Evolutionary conservation across 2,113 vertebrate genomes (phyloP), one percentile per base, ranked within the genome.

Genomic region (Saguinus midas): DNA sequence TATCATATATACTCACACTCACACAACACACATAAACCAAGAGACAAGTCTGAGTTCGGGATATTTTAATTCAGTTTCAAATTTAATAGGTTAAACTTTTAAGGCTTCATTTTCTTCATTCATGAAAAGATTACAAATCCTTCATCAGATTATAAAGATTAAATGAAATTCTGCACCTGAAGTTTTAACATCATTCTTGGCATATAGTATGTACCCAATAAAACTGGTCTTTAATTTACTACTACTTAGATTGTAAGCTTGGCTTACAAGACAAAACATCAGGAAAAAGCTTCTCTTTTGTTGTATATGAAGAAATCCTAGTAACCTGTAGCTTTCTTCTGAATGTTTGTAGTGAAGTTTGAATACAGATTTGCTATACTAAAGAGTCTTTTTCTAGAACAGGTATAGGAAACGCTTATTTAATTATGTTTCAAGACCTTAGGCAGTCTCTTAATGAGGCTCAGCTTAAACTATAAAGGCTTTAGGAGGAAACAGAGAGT

Each of bases 191-290:
- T 79, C 16, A 52, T 57, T 91, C 93, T 64, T 85, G 43, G 40
- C 37, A 72, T 13, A 48, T 66, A 50, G n/a, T 66, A 52, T 73
- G 0, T 84, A 70, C 43, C 40, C 50, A 90, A 37, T 79, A 86
- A 87, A 97, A 90, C 43, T 91, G 66, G 23, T 32, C 25, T 97
- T 76, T 66, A 93, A 75, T 91, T 96, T 81, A 90, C 35, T 81
- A 68, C 11, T 64, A 64, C 93, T 20, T 76, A 20, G 50, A 92
- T 48, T 93, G 8, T 48, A 96, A 95, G 25, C 6, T 80, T 70
- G 45, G 4, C 12, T 80, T 52, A 48, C 32, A 94, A 91, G 14
- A 85, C 50, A 68, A 88, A 84, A 87, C 11, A 73, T 66, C 43
- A 88, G 13, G 10, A 52, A 79, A 72, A 45, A 84, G 1, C 48